Evolutionary conservation across 2,797 vertebrate genomes (phyloP).

Genomic region (Molossus molossus): DNA sequence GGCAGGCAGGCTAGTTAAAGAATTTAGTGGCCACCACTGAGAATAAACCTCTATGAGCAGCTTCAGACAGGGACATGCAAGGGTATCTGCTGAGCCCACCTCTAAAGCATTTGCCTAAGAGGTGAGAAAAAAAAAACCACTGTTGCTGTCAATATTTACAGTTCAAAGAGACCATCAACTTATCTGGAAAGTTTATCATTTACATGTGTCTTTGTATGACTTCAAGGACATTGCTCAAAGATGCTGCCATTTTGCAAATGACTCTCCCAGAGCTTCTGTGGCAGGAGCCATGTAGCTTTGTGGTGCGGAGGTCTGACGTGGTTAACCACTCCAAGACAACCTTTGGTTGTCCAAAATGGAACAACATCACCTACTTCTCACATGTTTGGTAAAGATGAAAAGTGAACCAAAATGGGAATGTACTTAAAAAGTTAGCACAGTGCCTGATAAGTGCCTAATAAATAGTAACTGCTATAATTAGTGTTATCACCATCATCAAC

Average conservation of each 20-base stretch:
- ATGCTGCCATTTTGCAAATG: not conserved
- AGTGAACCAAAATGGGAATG: not conserved
- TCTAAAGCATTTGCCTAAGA: not conserved
- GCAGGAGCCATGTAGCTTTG: not conserved
- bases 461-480: not conserved
- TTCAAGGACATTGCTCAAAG: not conserved
- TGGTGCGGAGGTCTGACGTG: not conserved
- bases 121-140: not conserved
- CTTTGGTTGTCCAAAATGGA: not conserved
- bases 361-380: not conserved
- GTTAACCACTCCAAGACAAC: not conserved
- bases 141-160: not conserved
- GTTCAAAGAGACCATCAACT: not conserved
- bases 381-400: not conserved
- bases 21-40: not conserved
- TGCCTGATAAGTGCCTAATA: not conserved
- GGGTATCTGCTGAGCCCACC: not conserved
- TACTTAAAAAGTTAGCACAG: not conserved
- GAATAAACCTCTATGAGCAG: not conserved
- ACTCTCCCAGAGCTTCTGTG: not conserved
- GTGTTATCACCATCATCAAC: not conserved
- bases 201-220: not conserved
- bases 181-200: not conserved
- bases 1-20: not conserved
- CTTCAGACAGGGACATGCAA: not conserved